These are phyloP conservation scores for Etheostoma nigrum DNA, from an alignment of 2,797 vertebrate genomes.

Conservation along the genomic window DNA sequence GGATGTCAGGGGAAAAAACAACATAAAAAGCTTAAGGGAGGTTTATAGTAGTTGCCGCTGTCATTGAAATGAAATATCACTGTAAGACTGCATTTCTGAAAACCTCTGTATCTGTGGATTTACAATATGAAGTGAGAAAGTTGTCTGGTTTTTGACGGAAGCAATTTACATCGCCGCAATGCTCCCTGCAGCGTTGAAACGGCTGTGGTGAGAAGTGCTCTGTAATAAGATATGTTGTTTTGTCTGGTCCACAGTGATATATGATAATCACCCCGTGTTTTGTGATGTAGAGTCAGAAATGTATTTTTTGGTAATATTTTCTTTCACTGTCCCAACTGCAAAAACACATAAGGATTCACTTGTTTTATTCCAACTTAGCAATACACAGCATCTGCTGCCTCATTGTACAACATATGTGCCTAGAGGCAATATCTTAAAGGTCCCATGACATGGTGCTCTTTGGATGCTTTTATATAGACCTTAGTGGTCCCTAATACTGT, in stretches of 20 bases:
- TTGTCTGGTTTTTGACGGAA: constrained; percentile 46
- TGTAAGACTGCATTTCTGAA: constrained; percentile 21
- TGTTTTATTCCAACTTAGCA: constrained; percentile 21
- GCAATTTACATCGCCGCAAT: constrained; percentile 39
- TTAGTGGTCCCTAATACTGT: too few relatives aligned
- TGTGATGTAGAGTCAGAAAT: constrained; percentile 25
- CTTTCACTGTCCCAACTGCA: constrained; percentile 8
- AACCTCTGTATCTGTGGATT: constrained; percentile 38
- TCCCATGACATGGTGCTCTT: too few relatives aligned
- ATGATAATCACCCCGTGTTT: constrained; percentile 42
- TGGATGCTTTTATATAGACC: too few relatives aligned
- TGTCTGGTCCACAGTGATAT: constrained; percentile 44
- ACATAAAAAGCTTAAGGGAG: constrained; percentile 42
- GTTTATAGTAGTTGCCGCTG: constrained; percentile 60
- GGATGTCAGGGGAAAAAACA: constrained; percentile 37
- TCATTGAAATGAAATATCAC: constrained; percentile 67
- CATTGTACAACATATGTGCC: background rate
- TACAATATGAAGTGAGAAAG: constrained; percentile 45
- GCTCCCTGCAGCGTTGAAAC: constrained; percentile 26
- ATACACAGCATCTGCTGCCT: constrained; percentile 19
- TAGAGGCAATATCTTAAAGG: background rate
- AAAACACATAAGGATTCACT: constrained; percentile 17
- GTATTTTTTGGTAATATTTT: constrained; percentile 17
- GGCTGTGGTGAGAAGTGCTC: constrained; percentile 21
- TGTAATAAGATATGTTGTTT: constrained; percentile 52